Evolutionary conservation across 2,797 vertebrate genomes (phyloP).

Genomic region (Typhlichthys eigenmanni): DNA sequence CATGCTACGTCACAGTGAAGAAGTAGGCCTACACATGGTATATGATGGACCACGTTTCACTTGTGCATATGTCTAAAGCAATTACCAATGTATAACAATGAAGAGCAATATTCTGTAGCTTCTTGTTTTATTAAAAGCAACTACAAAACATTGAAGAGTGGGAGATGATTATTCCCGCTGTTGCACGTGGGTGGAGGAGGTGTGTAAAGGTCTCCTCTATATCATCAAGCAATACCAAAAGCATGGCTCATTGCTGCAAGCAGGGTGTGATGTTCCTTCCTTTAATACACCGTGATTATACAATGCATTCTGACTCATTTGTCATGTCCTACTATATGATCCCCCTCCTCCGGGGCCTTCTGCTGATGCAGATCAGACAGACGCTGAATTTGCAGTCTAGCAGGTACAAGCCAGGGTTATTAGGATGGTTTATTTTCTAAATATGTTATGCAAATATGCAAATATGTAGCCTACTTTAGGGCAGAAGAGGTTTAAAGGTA

Average conservation of each 20-base stretch:
- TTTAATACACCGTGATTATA: constrained; percentile 73
- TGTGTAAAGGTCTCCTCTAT: constrained; percentile 33
- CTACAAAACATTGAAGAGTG: no score
- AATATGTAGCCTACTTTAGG: background rate
- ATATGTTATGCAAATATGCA: no score
- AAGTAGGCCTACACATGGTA: no score
- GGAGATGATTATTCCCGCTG: background rate
- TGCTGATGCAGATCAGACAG: constrained; percentile 4
- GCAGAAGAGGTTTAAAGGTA: constrained; percentile 15
- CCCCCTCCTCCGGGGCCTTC: constrained; percentile 31
- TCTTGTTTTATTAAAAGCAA: no score
- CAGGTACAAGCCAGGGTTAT: no score
- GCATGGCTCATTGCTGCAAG: constrained; percentile 61
- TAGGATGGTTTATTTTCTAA: no score
- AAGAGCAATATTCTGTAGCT: no score
- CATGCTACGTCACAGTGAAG: no score
- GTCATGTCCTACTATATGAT: constrained; percentile 48
- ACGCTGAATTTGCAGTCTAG: no score
- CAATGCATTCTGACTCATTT: constrained; percentile 70
- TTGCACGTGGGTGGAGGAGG: constrained; percentile 29
- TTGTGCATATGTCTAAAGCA: no score
- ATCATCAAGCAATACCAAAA: constrained; percentile 42
- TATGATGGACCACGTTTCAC: no score
- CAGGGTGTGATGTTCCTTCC: constrained; percentile 79
- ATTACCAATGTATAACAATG: no score